Evolutionary conservation across 2,888 invertebrate genomes (phyloP).

Genomic region (Diaphora mendica): DNA sequence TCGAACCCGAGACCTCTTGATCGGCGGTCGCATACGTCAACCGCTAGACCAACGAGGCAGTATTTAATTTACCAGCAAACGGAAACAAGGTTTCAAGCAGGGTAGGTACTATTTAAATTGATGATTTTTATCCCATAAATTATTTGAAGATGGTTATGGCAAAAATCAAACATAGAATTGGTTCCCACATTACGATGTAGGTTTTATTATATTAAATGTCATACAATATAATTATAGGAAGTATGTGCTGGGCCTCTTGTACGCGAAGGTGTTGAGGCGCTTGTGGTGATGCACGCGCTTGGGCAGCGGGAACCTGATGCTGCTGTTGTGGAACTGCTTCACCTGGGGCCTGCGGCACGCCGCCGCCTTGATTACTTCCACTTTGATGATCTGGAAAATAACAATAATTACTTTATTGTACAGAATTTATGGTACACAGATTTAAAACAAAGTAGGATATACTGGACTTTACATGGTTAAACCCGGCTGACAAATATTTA

Average conservation of each 20-base stretch:
- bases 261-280: conserved; percentile 93
- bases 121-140: too few species aligned
- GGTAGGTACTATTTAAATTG: too few species aligned
- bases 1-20: too few species aligned
- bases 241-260: conserved; percentile 93
- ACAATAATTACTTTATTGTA: conserved; percentile 24
- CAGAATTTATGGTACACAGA: neutral
- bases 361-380: conserved; percentile 95
- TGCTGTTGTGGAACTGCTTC: conserved; percentile 99
- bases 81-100: neutral
- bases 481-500: neutral
- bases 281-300: conserved; percentile 95
- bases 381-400: conserved; percentile 95
- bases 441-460: neutral
- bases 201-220: conserved; percentile 67
- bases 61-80: neutral
- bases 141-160: neutral
- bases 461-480: neutral
- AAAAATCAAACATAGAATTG: conserved; percentile 32
- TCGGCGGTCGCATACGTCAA: too few species aligned
- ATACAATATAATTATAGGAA: conserved; percentile 85
- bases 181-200: conserved; percentile 65
- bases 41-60: too few species aligned
- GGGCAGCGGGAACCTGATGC: conserved; percentile 98
- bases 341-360: conserved; percentile 97